Evolutionary conservation across 2,113 vertebrate genomes (phyloP).

Genomic region (Cyphomyrus discorhynchus): DNA sequence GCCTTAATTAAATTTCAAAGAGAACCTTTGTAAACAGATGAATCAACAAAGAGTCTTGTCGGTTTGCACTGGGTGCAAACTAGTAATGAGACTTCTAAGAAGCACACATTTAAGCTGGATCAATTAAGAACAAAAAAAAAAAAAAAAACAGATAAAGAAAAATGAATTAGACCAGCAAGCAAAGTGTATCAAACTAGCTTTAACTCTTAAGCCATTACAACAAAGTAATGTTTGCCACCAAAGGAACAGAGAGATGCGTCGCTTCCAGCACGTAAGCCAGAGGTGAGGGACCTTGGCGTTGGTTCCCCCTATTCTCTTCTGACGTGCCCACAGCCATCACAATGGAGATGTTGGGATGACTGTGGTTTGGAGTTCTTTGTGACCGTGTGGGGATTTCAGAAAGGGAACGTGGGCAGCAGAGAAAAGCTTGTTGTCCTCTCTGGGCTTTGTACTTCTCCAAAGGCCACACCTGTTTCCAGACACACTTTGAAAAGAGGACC

Average conservation of each 20-base stretch:
- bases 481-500: background rate
- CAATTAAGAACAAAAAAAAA: background rate
- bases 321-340: background rate
- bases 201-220: background rate
- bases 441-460: constrained; percentile 1
- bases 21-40: background rate
- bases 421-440: background rate
- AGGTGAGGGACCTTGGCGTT: background rate
- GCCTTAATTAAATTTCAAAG: background rate
- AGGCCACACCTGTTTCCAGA: background rate
- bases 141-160: background rate
- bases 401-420: background rate
- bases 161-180: background rate
- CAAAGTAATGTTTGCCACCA: background rate
- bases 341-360: background rate
- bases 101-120: background rate
- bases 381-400: background rate
- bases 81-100: background rate
- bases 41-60: background rate
- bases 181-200: background rate
- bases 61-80: background rate
- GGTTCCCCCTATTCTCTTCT: background rate
- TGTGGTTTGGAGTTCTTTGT: background rate
- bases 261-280: background rate
- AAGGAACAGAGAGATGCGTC: background rate